A percentile compares a stretch with the other conserved stretches of the same genome.
phyloP scores from a whole-genome alignment of 2,113 vertebrate genomes.

The Crotalus horridus region DNA sequence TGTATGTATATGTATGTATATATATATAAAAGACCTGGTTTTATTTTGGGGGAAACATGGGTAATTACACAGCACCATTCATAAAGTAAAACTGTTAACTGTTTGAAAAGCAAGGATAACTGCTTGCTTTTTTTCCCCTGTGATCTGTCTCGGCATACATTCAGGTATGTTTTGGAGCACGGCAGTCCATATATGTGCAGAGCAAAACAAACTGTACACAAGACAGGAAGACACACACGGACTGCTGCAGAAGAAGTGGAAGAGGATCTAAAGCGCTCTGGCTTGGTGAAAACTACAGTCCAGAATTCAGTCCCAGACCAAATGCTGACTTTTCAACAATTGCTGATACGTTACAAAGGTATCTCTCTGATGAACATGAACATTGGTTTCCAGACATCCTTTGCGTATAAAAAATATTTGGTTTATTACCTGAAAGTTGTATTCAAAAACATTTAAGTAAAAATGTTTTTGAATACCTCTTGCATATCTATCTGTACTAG shows the following conservation, averaged over 20 bases:
- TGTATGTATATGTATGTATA: too few species aligned
- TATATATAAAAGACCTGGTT: too few species aligned
- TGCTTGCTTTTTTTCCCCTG: background rate
- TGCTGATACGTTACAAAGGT: conserved; percentile 85
- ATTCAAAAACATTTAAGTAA: too few species aligned
- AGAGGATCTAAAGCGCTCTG: conserved; percentile 78
- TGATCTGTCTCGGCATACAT: background rate
- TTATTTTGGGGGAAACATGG: too few species aligned
- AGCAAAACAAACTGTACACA: conserved; percentile 70
- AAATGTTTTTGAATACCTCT: background rate
- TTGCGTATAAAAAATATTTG: background rate
- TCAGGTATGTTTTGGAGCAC: conserved; percentile 87
- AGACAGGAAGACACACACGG: conserved; percentile 64
- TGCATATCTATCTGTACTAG: background rate
- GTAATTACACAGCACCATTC: background rate
- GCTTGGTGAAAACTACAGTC: conserved; percentile 71
- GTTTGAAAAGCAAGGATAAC: background rate
- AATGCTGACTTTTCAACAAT: conserved; percentile 85
- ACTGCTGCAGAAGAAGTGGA: conserved; percentile 79
- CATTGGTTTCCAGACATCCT: background rate
- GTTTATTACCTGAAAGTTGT: background rate
- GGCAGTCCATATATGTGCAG: conserved; percentile 87
- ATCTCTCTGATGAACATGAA: background rate
- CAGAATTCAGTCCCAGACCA: conserved; percentile 90
- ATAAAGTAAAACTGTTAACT: background rate